A percentile compares a stretch with the other conserved stretches of the same genome.
Evolutionary conservation across 2,797 vertebrate genomes (phyloP).

Genomic region (Parambassis ranga): DNA sequence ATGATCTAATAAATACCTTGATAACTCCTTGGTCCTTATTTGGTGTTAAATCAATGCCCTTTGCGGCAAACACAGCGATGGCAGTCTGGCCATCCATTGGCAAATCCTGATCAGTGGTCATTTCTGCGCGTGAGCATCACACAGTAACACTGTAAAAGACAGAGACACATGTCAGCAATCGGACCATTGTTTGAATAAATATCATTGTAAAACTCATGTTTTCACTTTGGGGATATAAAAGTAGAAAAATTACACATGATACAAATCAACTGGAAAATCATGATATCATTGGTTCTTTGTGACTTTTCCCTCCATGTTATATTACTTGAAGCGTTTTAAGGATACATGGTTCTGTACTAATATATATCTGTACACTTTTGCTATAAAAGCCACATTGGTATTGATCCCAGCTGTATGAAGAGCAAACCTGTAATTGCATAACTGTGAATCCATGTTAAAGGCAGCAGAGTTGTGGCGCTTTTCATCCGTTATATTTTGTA

Average conservation of each 20-base stretch:
- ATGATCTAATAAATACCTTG: constrained; percentile 82
- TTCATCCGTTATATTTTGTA: constrained; percentile 15
- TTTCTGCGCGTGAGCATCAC: constrained; percentile 66
- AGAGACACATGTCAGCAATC: constrained; percentile 23
- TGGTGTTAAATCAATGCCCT: constrained; percentile 87
- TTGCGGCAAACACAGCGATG: constrained; percentile 76
- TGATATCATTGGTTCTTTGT: too few relatives aligned
- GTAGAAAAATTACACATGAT: neutral
- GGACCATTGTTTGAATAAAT: constrained; percentile 12
- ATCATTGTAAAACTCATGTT: constrained; percentile 14
- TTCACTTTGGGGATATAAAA: neutral
- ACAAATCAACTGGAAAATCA: constrained; percentile 17
- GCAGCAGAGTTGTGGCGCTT: neutral
- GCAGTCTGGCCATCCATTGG: constrained; percentile 81
- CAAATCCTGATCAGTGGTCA: constrained; percentile 90
- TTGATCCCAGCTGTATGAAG: neutral
- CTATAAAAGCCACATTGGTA: constrained; percentile 5
- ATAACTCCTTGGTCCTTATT: constrained; percentile 87
- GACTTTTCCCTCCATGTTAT: constrained; percentile 30
- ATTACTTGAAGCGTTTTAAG: constrained; percentile 26
- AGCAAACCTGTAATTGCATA: constrained; percentile 2
- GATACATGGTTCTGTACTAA: neutral
- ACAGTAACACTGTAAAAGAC: constrained; percentile 54
- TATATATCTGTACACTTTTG: constrained; percentile 8
- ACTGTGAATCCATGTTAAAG: constrained; percentile 21